A percentile compares a stretch with the other conserved stretches of the same genome.
Evolutionary conservation across 2,888 invertebrate species (phyloP).

Genomic region (Leptopterna dolabrata): DNA sequence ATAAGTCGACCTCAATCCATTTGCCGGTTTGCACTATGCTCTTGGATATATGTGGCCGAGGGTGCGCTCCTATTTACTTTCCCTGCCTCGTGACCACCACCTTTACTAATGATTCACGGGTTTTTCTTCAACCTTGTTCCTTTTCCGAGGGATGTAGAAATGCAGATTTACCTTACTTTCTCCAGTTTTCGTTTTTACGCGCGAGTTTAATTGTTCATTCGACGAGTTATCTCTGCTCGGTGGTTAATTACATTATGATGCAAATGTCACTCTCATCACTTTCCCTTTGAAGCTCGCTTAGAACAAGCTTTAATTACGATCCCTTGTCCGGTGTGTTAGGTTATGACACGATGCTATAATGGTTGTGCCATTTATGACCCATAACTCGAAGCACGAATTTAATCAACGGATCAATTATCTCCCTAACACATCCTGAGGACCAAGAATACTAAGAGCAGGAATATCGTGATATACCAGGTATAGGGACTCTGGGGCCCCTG

Average conservation of each 20-base stretch:
- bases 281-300: background rate
- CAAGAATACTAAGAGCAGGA: too few species aligned
- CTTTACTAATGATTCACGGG: conserved; percentile 5
- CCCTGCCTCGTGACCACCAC: conserved; percentile 4
- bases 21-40: background rate
- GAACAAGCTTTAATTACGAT: background rate
- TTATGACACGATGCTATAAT: background rate
- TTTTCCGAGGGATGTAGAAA: background rate
- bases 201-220: background rate
- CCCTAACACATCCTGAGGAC: too few species aligned
- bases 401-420: too few species aligned
- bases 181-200: background rate
- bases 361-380: background rate
- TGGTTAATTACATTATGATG: background rate
- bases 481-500: too few species aligned
- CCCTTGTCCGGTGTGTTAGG: background rate
- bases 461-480: too few species aligned
- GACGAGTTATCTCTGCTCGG: background rate
- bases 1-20: conserved; percentile 29
- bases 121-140: background rate
- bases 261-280: background rate
- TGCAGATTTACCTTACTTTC: background rate
- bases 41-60: background rate
- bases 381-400: too few species aligned
- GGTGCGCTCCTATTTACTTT: conserved; percentile 16